A percentile compares a stretch with the other conserved stretches of the same genome.
Conservation (phyloP, 2,888 invertebrate species). For the Hirtodrosophila cameraria region DNA sequence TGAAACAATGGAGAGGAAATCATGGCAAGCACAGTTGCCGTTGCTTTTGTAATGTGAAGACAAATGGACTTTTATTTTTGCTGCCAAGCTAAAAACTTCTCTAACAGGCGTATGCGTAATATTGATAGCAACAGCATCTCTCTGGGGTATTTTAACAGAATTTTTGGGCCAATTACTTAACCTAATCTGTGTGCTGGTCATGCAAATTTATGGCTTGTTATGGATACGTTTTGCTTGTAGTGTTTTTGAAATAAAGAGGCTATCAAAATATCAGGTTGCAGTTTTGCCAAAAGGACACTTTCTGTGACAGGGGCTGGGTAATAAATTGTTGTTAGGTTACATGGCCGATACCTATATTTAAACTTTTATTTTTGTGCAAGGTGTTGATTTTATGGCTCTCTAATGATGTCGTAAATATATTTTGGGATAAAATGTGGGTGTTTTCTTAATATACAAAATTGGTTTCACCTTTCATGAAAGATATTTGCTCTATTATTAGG, state of each 20-base stretch:
- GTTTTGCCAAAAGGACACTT: too few species aligned
- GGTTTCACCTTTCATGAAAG: too few species aligned
- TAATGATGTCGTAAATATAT: too few species aligned
- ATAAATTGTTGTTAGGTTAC: background rate
- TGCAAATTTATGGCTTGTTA: constrained; percentile 22
- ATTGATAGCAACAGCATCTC: constrained; percentile 41
- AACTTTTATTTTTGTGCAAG: too few species aligned
- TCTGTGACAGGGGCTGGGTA: background rate
- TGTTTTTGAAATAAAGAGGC: background rate
- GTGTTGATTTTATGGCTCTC: too few species aligned
- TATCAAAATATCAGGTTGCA: background rate
- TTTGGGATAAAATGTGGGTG: too few species aligned
- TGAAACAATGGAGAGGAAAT: constrained; percentile 3
- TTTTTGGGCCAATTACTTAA: constrained; percentile 42
- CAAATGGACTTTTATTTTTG: constrained; percentile 18
- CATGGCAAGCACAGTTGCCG: constrained; percentile 3
- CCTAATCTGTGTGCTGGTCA: constrained; percentile 16
- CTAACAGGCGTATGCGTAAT: constrained; percentile 51
- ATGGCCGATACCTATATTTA: too few species aligned
- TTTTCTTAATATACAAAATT: too few species aligned
- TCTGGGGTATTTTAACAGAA: constrained; percentile 3
- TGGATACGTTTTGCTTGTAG: constrained; percentile 1
- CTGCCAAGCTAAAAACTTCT: too few species aligned
- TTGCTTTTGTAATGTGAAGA: constrained; percentile 38
- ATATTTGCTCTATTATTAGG: too few species aligned